Base-by-base conservation (phyloP, 2,888 invertebrate species). In the Acanthococcus lagerstroemiae region DNA sequence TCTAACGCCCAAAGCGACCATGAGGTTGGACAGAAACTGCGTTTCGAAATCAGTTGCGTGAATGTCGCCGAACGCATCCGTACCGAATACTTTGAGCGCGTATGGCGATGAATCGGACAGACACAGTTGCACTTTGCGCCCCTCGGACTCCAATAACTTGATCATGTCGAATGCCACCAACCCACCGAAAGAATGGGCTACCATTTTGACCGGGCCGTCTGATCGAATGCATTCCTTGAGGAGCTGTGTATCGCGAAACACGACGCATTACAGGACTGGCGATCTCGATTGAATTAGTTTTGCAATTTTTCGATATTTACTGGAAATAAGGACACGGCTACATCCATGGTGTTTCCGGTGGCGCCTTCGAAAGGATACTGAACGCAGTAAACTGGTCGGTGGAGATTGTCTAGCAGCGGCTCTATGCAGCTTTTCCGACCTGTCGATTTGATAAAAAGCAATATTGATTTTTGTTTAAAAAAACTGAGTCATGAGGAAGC, bases 321-420 rank as follows among this genome's bases (percentile, higher is more conserved):
- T 21, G 37, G 15, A n/a, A 5, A 2, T 9, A 58, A 12, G 15
- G 25, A n/a, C 7, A n/a, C 58, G 0, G 58, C 44, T 21, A 44
- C 46, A 7, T 58, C 45, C 15, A 7, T 6, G 19, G 26, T 58
- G 21, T 17, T 44, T 25, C 9, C 24, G 19, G 37, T 37, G 6
- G 58, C 45, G 24, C 45, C 45, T 58, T 58, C 58, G 26, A 58
- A 58, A 15, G 58, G 58, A 15, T 58, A 58, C 26, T 58, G 58
- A 22, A 58, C 7, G 19, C 58, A 58, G 17, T 44, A 24, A 17
- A 24, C 46, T 1, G 58, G 22, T 17, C 58, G 37, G n/a, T 44
- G 25, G 19, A 58, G 22, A 24, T 58, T 58, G n/a, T 46, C 17
- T n/a, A 58, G 7, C 7, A 58, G 24, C 45, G 58, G 45, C 9